Percentiles rank a stretch among this genome's conserved stretches.
phyloP scores from a whole-genome alignment of 2,797 vertebrate species.

The Hylomyscus alleni region DNA sequence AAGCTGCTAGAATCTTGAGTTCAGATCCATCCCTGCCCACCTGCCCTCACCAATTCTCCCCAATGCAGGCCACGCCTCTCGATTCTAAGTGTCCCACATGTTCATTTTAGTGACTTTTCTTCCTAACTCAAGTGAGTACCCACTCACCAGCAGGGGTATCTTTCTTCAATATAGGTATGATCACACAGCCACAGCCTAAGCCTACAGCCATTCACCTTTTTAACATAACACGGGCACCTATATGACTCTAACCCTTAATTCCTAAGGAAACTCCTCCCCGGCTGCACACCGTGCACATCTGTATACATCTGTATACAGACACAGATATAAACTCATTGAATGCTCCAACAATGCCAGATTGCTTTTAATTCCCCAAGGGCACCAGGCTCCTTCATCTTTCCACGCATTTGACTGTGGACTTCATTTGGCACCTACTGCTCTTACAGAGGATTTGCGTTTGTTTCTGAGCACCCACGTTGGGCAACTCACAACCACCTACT shows the following conservation, averaged over 20 bases:
- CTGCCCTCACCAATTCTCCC: not conserved
- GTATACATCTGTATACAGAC: no score
- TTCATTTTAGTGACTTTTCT: not conserved
- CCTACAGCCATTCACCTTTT: not conserved
- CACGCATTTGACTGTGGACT: not conserved
- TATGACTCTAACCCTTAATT: not conserved
- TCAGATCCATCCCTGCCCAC: not conserved
- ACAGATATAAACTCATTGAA: not conserved
- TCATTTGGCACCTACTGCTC: not conserved
- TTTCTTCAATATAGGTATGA: not conserved
- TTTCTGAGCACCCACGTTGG: not conserved
- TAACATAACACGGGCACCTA: not conserved
- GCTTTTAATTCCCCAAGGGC: not conserved
- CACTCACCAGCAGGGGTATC: not conserved
- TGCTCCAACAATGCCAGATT: not conserved
- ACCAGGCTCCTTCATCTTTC: not conserved
- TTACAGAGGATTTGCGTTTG: not conserved
- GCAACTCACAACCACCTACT: not conserved
- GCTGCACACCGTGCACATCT: not conserved
- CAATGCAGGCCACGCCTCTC: not conserved
- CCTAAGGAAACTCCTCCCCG: not conserved
- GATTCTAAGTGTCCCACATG: not conserved
- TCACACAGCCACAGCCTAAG: not conserved
- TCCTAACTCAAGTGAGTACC: not conserved
- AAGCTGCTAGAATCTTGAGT: not conserved